phyloP scores from a whole-genome alignment of 2,888 invertebrate species.

The Sminthurinus aureus region DNA sequence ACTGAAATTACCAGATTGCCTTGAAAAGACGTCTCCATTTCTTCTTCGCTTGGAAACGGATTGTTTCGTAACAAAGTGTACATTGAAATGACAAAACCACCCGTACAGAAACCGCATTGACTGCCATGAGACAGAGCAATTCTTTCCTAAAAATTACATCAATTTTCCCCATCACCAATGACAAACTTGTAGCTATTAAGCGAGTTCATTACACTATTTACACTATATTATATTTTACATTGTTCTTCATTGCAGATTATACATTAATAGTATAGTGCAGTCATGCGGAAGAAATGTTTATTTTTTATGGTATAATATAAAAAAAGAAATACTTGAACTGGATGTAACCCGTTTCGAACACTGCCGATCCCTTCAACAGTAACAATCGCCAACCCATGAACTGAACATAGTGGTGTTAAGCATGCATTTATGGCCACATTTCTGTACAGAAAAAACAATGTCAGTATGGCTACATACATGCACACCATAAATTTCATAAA shows the following conservation, averaged over 20 bases:
- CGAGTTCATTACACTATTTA: not conserved
- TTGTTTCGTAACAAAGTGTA: constrained; percentile 82
- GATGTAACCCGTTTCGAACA: constrained; percentile 76
- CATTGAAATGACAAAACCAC: constrained; percentile 98
- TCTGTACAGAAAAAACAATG: constrained; percentile 64
- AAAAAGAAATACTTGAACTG: constrained; percentile 70
- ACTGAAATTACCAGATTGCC: constrained; percentile 64
- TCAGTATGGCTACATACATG: not conserved
- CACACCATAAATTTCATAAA: too few relatives aligned
- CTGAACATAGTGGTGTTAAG: constrained; percentile 82
- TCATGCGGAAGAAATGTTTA: not conserved
- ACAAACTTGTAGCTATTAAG: too few relatives aligned
- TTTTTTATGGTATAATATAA: not conserved
- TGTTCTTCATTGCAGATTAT: not conserved
- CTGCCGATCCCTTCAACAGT: constrained; percentile 93
- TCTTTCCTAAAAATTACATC: constrained; percentile 67
- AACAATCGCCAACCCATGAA: constrained; percentile 88
- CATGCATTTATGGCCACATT: constrained; percentile 90
- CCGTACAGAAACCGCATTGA: constrained; percentile 95
- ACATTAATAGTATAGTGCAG: too few relatives aligned
- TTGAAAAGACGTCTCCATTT: constrained; percentile 82
- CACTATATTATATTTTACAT: too few relatives aligned
- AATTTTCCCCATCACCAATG: not conserved
- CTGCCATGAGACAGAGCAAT: constrained; percentile 91
- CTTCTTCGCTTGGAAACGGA: constrained; percentile 73